phyloP scores from a whole-genome alignment of 2,888 invertebrate species.

The Harpalus rubripes region DNA sequence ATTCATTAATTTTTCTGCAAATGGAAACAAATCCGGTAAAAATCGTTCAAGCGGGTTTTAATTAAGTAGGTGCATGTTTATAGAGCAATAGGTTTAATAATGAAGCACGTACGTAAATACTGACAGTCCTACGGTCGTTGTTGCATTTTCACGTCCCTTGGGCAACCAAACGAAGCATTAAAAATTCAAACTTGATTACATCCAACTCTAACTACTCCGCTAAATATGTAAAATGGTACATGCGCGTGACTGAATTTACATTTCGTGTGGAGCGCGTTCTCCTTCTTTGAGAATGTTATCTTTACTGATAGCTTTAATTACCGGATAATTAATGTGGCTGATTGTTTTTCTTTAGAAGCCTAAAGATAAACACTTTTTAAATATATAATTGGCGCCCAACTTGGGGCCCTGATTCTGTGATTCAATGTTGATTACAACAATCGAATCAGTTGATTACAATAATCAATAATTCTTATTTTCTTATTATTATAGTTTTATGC shows the following conservation, averaged over 20 bases:
- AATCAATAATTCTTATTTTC: too few species aligned
- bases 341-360: background rate
- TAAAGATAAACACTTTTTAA: too few species aligned
- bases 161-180: conserved; percentile 42
- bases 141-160: conserved; percentile 10
- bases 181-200: conserved; percentile 65
- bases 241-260: conserved; percentile 39
- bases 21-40: background rate
- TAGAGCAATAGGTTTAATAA: conserved; percentile 36
- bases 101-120: conserved; percentile 39
- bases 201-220: conserved; percentile 45
- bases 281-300: background rate
- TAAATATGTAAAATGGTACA: conserved; percentile 56
- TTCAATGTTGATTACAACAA: too few species aligned
- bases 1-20: background rate
- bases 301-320: background rate
- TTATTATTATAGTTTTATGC: too few species aligned
- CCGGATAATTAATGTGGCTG: background rate
- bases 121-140: conserved; percentile 17
- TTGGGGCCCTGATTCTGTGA: too few species aligned
- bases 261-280: background rate
- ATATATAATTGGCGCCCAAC: too few species aligned
- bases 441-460: too few species aligned
- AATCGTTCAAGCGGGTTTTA: background rate
- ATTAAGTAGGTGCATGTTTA: conserved; percentile 19